Evolutionary conservation across 2,797 vertebrate genomes (phyloP).

Genomic region (Siniperca scherzeri): DNA sequence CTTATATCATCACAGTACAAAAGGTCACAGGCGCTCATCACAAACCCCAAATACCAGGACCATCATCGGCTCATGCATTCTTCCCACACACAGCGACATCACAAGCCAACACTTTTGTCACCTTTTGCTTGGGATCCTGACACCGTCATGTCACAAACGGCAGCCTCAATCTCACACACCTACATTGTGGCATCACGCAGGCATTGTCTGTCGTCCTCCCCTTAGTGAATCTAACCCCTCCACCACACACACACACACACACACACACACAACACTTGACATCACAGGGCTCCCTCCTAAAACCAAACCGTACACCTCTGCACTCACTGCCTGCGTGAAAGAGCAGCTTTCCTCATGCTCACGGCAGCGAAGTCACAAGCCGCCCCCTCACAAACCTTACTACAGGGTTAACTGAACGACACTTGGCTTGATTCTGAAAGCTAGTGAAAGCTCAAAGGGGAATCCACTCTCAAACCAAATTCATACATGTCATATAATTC

Average conservation of each 20-base stretch:
- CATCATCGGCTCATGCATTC: constrained; percentile 23
- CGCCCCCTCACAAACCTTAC: constrained; percentile 42
- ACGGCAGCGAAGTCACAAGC: constrained; percentile 13
- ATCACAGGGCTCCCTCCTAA: constrained; percentile 66
- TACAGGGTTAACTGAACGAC: constrained; percentile 12
- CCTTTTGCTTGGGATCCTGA: constrained; percentile 30
- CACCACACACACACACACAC: background rate
- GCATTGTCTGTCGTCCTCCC: constrained; percentile 20
- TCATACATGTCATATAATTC: background rate
- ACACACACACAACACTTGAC: constrained; percentile 54
- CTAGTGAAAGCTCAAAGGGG: constrained; percentile 4
- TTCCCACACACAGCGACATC: constrained; percentile 39
- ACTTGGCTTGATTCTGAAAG: background rate
- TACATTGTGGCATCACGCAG: constrained; percentile 41
- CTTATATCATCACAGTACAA: background rate
- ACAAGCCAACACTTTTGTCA: constrained; percentile 20
- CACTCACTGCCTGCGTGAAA: constrained; percentile 19
- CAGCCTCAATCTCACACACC: constrained; percentile 27
- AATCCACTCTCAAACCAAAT: constrained; percentile 11
- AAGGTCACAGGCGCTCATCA: constrained; percentile 43
- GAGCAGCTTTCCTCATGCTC: constrained; percentile 34
- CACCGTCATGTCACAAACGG: background rate
- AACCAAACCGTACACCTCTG: constrained; percentile 49
- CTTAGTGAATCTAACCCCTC: constrained; percentile 13
- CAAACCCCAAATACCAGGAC: constrained; percentile 49